Conservation (phyloP, 1,140 invertebrate genomes). For the Drosophila melanogaster region DNA sequence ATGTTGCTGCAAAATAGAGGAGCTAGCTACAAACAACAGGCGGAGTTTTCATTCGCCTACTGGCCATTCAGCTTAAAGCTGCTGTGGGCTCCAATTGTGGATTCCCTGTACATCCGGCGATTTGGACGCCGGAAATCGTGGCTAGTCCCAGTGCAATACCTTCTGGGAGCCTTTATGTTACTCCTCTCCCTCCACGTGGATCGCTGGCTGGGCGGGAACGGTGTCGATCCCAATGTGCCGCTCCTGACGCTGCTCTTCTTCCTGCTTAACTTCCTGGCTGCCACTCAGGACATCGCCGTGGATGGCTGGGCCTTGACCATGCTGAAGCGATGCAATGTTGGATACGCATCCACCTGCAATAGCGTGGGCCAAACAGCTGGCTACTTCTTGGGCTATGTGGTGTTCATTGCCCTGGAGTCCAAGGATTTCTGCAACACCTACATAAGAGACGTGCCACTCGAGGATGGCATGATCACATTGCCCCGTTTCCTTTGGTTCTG, state of each 20-base stretch:
- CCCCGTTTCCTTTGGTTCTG: constrained; percentile 97
- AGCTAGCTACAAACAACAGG: constrained; percentile 96
- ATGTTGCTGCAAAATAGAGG: constrained; percentile 96
- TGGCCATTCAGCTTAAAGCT: constrained; percentile 99
- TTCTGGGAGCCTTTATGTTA: constrained; percentile 94
- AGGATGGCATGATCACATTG: constrained; percentile 93
- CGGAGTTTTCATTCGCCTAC: constrained; percentile 98
- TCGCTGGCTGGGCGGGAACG: constrained; percentile 89
- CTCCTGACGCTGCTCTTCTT: constrained; percentile 95
- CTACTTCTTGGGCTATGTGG: constrained; percentile 98
- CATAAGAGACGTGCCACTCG: constrained; percentile 89
- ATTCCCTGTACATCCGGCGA: constrained; percentile 92
- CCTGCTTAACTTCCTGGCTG: constrained; percentile 96
- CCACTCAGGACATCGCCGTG: constrained; percentile 99
- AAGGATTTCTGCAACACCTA: constrained; percentile 98
- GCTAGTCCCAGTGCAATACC: constrained; percentile 95
- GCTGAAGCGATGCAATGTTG: constrained; percentile 98
- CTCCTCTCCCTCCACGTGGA: constrained; percentile 91
- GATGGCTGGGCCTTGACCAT: constrained; percentile 99
- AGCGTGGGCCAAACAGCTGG: constrained; percentile 99
- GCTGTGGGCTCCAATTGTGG: constrained; percentile 99
- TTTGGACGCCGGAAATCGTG: constrained; percentile 98
- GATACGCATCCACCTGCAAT: constrained; percentile 99
- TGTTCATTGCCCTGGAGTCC: constrained; percentile 99
- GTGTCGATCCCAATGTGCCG: constrained; percentile 90